A percentile compares a stretch with the other conserved stretches of the same genome.
phyloP scores from a whole-genome alignment of 2,113 vertebrate genomes.

The Phrynocephalus versicolor region DNA sequence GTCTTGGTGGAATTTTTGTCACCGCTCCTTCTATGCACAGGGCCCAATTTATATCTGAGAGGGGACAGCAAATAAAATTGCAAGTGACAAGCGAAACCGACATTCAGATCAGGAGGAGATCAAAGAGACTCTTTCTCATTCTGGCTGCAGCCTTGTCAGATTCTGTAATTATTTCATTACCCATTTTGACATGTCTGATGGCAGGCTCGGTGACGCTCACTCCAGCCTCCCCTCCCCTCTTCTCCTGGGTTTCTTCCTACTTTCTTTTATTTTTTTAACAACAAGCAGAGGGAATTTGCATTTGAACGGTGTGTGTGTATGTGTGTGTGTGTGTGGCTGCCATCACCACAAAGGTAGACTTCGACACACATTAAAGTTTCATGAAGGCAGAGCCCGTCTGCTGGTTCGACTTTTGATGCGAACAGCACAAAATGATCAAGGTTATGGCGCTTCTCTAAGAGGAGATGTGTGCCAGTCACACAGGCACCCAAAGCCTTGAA shows the following conservation, averaged over 20 bases:
- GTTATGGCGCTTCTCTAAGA: not conserved
- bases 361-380: not conserved
- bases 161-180: slow-evolving; percentile 1
- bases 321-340: too few relatives aligned
- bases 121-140: not conserved
- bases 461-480: not conserved
- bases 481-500: not conserved
- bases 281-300: slow-evolving; percentile 2
- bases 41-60: not conserved
- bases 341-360: not conserved
- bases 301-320: not conserved
- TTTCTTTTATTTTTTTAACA: not conserved
- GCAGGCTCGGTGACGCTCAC: too few relatives aligned
- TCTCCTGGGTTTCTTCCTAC: not conserved
- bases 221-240: not conserved
- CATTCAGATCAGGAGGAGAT: not conserved
- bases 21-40: not conserved
- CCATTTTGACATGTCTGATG: not conserved
- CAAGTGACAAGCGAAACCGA: not conserved
- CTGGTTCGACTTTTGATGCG: not conserved
- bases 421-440: not conserved
- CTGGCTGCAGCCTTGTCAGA: not conserved
- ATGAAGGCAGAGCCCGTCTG: not conserved
- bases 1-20: not conserved
- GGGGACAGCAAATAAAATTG: not conserved